phyloP scores from a whole-genome alignment of 2,888 invertebrate genomes.

The Metallyticus violacea region DNA sequence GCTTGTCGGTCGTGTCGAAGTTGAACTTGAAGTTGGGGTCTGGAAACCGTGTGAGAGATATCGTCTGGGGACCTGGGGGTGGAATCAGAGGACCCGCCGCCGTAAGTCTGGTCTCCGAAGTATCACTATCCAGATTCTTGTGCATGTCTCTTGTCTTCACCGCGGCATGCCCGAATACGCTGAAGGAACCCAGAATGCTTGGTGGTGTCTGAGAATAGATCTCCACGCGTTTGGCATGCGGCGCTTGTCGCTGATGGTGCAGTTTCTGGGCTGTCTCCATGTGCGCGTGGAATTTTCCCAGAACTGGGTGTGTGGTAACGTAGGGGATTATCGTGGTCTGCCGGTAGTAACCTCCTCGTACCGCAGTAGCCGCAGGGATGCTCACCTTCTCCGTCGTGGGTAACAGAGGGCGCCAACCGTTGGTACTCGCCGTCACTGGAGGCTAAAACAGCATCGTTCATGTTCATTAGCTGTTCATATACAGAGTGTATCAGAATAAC shows the following conservation, averaged over 20 bases:
- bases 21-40: not conserved
- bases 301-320: conserved; percentile 23
- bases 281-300: conserved; percentile 27
- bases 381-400: conserved; percentile 7
- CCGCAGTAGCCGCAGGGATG: not conserved
- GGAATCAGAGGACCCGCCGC: conserved; percentile 22
- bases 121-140: not conserved
- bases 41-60: not conserved
- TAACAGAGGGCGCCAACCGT: conserved; percentile 31
- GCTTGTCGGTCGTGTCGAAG: not conserved
- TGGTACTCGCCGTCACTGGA: conserved; percentile 21
- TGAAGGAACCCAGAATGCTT: conserved; percentile 54
- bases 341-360: not conserved
- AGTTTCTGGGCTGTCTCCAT: conserved; percentile 21
- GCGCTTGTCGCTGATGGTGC: not conserved
- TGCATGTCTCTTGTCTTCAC: conserved; percentile 19
- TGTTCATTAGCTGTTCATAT: too few relatives aligned
- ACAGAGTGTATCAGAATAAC: too few relatives aligned
- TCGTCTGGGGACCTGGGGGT: conserved; percentile 5
- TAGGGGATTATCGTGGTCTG: not conserved
- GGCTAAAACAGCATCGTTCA: conserved; percentile 25
- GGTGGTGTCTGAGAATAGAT: conserved; percentile 21
- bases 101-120: not conserved
- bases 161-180: conserved; percentile 53
- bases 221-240: conserved; percentile 11